Conservation (phyloP, 2,113 vertebrate genomes). For the Gadus macrocephalus region DNA sequence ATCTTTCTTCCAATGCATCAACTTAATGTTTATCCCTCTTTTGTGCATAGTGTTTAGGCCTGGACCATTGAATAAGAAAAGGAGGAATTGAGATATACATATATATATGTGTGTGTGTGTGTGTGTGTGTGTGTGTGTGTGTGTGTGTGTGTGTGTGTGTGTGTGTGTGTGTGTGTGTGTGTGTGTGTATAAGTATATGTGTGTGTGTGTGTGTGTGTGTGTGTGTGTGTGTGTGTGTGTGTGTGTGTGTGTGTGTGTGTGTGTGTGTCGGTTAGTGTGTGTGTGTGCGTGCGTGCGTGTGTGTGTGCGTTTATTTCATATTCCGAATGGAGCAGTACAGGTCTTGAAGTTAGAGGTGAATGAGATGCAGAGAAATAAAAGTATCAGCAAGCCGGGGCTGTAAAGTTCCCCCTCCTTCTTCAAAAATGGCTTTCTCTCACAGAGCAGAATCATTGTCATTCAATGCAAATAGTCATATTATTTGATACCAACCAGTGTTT, state of each 20-base stretch:
- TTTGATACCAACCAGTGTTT: constrained; percentile 36
- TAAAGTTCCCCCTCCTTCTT: constrained; percentile 24
- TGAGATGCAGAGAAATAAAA: constrained; percentile 11
- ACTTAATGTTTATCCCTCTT: constrained; percentile 30
- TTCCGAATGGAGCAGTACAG: no score
- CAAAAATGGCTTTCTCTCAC: constrained; percentile 28
- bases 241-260: no score
- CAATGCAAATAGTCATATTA: constrained; percentile 43
- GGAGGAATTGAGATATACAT: constrained; percentile 8
- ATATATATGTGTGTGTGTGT: no score
- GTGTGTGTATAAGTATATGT: no score
- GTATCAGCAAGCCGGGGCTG: constrained; percentile 17
- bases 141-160: no score
- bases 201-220: no score
- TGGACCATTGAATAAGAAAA: constrained; percentile 29
- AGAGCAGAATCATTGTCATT: constrained; percentile 42
- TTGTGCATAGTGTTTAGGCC: constrained; percentile 7
- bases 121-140: no score
- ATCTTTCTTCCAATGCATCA: constrained; percentile 29
- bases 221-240: no score
- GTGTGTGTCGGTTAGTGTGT: no score
- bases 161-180: no score
- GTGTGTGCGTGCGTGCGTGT: no score
- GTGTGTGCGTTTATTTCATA: no score
- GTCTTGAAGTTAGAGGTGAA: constrained; percentile 4